phyloP scores from a whole-genome alignment of 1,140 invertebrate genomes.

The Leptinotarsa texana region DNA sequence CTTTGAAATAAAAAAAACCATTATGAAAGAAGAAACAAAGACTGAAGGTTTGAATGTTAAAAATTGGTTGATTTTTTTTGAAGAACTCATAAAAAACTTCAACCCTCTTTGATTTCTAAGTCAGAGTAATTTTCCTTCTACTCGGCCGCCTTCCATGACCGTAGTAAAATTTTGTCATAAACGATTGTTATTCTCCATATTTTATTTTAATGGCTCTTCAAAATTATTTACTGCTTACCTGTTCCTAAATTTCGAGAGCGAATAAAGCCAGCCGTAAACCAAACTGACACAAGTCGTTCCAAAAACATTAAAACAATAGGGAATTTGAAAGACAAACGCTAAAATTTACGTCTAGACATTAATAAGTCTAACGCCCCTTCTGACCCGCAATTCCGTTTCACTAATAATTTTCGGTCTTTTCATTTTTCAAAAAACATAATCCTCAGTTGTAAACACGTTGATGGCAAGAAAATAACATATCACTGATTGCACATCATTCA shows the following conservation, averaged over 20 bases:
- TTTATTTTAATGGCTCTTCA: constrained; percentile 18
- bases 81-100: too few species aligned
- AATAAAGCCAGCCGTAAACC: constrained; percentile 13
- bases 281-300: constrained; percentile 9
- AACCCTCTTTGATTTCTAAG: too few species aligned
- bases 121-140: too few species aligned
- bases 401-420: constrained; percentile 17
- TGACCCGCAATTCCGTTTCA: constrained; percentile 1
- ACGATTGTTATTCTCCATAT: neutral
- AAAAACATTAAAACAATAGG: constrained; percentile 20
- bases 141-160: too few species aligned
- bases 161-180: constrained; percentile 4
- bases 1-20: too few species aligned
- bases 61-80: too few species aligned
- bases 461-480: neutral
- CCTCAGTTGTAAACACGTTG: neutral
- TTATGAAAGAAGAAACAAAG: too few species aligned
- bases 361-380: constrained; percentile 22
- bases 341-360: constrained; percentile 25
- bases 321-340: constrained; percentile 18
- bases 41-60: too few species aligned
- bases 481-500: neutral
- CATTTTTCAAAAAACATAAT: constrained; percentile 20
- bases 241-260: neutral
- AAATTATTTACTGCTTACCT: constrained; percentile 13